phyloP scores from a whole-genome alignment of 2,113 vertebrate genomes.

The Loxodonta africana region DNA sequence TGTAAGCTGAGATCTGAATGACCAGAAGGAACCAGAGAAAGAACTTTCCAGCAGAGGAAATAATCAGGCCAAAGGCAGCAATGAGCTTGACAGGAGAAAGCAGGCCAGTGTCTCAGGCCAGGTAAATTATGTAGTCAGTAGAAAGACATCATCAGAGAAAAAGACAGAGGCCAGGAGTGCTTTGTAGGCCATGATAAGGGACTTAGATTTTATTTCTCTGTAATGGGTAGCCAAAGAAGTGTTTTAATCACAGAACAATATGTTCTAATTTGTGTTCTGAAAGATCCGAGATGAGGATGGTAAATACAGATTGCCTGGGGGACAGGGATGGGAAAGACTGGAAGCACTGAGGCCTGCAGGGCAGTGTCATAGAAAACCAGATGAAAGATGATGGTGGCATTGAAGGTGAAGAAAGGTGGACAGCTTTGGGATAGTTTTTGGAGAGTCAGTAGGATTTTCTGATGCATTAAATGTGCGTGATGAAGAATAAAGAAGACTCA shows the following conservation, averaged over 20 bases:
- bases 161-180: background rate
- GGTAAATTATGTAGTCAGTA: background rate
- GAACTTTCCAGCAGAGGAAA: background rate
- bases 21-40: background rate
- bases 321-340: background rate
- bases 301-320: background rate
- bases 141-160: background rate
- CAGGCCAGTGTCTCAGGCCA: background rate
- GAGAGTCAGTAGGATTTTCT: background rate
- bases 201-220: background rate
- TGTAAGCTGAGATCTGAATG: constrained; percentile 14
- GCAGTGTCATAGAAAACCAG: background rate
- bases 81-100: background rate
- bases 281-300: background rate
- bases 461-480: background rate
- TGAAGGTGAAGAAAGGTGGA: background rate
- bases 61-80: background rate
- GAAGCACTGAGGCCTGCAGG: background rate
- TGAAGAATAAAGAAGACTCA: background rate
- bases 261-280: constrained; percentile 4
- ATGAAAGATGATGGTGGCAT: background rate
- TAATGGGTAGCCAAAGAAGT: background rate
- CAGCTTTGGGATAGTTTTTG: background rate
- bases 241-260: background rate
- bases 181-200: background rate